Evolutionary conservation across 2,113 vertebrate species (phyloP).

Genomic region (Eira barbara): DNA sequence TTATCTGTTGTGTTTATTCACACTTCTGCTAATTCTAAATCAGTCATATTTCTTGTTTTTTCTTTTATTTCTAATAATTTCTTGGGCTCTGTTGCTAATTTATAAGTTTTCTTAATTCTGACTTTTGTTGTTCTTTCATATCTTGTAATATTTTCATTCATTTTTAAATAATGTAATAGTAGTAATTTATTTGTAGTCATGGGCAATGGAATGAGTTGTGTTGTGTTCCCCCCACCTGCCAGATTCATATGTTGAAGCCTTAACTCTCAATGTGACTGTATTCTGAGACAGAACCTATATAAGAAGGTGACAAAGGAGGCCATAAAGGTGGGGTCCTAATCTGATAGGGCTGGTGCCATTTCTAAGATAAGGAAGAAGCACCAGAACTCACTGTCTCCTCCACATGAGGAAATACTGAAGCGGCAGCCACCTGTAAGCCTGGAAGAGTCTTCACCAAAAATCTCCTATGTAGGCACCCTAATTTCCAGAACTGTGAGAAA

Average conservation of each 20-base stretch:
- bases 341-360: background rate
- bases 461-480: background rate
- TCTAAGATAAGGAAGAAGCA: background rate
- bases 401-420: background rate
- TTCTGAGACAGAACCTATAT: background rate
- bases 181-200: background rate
- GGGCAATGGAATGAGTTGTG: background rate
- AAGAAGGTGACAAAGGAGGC: background rate
- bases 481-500: background rate
- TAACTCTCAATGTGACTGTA: background rate
- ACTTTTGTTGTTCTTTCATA: background rate
- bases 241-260: background rate
- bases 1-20: background rate
- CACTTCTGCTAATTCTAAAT: background rate
- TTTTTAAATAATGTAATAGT: background rate
- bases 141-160: background rate
- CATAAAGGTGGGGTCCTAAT: background rate
- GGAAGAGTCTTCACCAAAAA: background rate
- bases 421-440: background rate
- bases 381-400: background rate
- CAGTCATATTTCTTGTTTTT: background rate
- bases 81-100: background rate
- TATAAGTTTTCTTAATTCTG: background rate
- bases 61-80: background rate
- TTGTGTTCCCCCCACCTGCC: background rate